These are phyloP conservation scores for Cryptocephalus primarius DNA, from an alignment of 2,888 invertebrate genomes.

Conservation along the genomic window DNA sequence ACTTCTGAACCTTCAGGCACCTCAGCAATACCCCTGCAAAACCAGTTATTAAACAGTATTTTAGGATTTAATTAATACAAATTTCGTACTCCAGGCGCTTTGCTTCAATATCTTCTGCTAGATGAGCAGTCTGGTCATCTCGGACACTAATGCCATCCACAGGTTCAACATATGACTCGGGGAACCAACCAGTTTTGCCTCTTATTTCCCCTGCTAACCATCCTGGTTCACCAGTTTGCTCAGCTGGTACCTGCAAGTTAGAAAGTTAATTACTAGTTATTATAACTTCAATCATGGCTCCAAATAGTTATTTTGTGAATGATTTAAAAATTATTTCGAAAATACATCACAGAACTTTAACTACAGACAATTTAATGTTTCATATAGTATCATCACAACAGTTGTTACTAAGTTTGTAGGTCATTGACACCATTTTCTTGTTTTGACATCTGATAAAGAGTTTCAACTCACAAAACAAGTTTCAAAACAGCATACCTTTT, in stretches of 20 bases:
- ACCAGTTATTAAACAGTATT: not conserved
- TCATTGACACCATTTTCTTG: too few species aligned
- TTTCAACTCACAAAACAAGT: too few species aligned
- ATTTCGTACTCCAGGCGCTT: slow-evolving; percentile 42
- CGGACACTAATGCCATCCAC: slow-evolving; percentile 41
- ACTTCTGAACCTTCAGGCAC: slow-evolving; percentile 45
- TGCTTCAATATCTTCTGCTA: slow-evolving; percentile 27
- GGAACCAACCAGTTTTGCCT: slow-evolving; percentile 93
- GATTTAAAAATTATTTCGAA: too few species aligned
- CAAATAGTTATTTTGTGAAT: too few species aligned
- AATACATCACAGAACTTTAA: too few species aligned
- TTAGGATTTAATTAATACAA: not conserved
- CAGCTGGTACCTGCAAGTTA: slow-evolving; percentile 46
- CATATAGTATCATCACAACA: too few species aligned
- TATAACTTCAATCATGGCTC: too few species aligned
- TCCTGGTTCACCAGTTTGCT: slow-evolving; percentile 90
- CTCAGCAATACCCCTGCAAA: slow-evolving; percentile 60
- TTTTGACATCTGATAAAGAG: too few species aligned
- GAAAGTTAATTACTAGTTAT: too few species aligned
- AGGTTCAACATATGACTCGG: slow-evolving; percentile 87
- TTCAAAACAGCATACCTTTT: too few species aligned
- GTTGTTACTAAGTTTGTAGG: too few species aligned
- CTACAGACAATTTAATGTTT: too few species aligned
- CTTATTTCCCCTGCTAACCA: slow-evolving; percentile 90
- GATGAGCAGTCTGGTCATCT: slow-evolving; percentile 31